Conservation (phyloP, 2,113 vertebrate genomes). For the Pygoscelis adeliae region DNA sequence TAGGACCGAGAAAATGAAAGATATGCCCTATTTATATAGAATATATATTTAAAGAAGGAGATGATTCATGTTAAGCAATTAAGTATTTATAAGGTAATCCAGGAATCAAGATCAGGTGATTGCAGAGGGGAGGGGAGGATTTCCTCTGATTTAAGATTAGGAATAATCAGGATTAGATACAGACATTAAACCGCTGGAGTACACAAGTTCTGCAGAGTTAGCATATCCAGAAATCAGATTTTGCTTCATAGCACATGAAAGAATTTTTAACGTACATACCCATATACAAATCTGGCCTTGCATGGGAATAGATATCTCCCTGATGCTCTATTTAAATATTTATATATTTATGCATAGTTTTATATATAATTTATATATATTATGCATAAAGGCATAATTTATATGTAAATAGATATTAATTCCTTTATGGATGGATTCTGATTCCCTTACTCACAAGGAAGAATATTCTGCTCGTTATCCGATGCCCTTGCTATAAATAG, state of each 20-base stretch:
- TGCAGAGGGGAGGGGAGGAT: neutral
- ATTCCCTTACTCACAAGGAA: neutral
- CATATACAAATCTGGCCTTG: neutral
- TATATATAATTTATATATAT: too few relatives aligned
- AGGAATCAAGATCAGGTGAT: constrained; percentile 33
- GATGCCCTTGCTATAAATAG: neutral
- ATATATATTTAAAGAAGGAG: neutral
- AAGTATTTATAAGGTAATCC: constrained; percentile 39
- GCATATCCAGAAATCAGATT: neutral
- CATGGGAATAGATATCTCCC: neutral
- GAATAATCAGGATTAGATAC: constrained; percentile 47
- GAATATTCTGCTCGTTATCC: neutral
- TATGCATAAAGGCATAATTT: neutral
- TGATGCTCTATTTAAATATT: neutral
- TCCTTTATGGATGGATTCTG: neutral
- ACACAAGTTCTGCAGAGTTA: neutral
- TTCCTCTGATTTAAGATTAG: constrained; percentile 45
- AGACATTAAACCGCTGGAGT: neutral
- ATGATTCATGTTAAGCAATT: constrained; percentile 12
- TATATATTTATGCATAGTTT: neutral
- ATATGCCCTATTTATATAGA: neutral
- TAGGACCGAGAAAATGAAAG: neutral
- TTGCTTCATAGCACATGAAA: neutral
- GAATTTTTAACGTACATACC: neutral
- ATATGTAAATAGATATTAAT: neutral